Evolutionary conservation across 2,797 vertebrate genomes (phyloP).

Genomic region (Cichlasoma orientale): DNA sequence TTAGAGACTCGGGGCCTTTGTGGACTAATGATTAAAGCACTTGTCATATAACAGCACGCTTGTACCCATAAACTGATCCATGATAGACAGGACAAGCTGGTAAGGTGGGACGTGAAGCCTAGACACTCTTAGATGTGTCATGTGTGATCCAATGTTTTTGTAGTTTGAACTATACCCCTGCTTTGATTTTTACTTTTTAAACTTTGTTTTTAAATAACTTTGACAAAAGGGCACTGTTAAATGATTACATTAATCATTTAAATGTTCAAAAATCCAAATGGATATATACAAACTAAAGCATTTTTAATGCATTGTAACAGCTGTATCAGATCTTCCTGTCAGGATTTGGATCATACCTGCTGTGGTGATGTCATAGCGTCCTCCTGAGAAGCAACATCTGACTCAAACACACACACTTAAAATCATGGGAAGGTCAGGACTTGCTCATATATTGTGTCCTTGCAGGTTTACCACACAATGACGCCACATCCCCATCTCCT

Average conservation of each 20-base stretch:
- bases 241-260: too few species aligned
- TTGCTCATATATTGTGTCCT: neutral
- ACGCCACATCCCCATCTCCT: constrained; percentile 41
- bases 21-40: neutral
- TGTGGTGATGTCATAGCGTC: neutral
- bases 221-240: too few species aligned
- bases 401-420: neutral
- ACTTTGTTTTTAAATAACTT: too few species aligned
- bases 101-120: neutral
- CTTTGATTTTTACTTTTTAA: too few species aligned
- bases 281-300: neutral
- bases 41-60: neutral
- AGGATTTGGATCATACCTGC: neutral
- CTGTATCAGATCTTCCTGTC: neutral
- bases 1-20: neutral
- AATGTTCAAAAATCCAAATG: too few species aligned
- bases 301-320: neutral
- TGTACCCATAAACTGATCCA: neutral
- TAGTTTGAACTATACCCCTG: neutral
- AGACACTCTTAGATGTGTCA: neutral
- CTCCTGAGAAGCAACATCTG: neutral
- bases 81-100: neutral
- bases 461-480: constrained; percentile 4
- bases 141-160: too few species aligned
- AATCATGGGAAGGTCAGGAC: neutral